A percentile compares a stretch with the other conserved stretches of the same genome.
phyloP scores from a whole-genome alignment of 2,113 vertebrate genomes.

The Agelaius tricolor region DNA sequence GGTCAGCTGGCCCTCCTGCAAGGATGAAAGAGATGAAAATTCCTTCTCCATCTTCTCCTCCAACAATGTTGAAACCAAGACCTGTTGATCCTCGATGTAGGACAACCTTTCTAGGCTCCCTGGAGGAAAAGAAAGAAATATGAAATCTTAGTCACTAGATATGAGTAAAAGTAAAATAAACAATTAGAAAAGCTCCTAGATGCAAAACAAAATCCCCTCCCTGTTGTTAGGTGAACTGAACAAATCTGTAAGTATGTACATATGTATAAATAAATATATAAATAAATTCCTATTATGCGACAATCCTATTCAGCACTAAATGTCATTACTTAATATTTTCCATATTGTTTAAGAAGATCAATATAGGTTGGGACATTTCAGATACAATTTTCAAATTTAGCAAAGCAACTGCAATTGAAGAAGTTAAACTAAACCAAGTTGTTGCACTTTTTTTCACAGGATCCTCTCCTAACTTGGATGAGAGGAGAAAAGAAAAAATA shows the following conservation, averaged over 20 bases:
- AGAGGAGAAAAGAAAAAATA: background rate
- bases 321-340: background rate
- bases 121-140: slow-evolving; percentile 50
- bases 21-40: slow-evolving; percentile 99
- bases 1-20: slow-evolving; percentile 94
- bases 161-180: background rate
- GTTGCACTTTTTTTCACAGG: background rate
- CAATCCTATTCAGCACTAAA: background rate
- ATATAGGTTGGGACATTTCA: background rate
- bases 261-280: background rate
- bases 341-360: background rate
- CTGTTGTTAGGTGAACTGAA: background rate
- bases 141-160: background rate
- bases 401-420: background rate
- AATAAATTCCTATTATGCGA: background rate
- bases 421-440: background rate
- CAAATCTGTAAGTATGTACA: background rate
- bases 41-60: slow-evolving; percentile 97
- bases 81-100: slow-evolving; percentile 93
- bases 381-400: background rate
- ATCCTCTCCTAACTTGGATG: background rate
- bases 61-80: slow-evolving; percentile 98
- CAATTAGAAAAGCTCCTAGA: background rate
- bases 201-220: background rate
- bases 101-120: slow-evolving; percentile 92